These are phyloP conservation scores for Puma concolor DNA, from an alignment of 2,113 vertebrate genomes.

Conservation along the genomic window DNA sequence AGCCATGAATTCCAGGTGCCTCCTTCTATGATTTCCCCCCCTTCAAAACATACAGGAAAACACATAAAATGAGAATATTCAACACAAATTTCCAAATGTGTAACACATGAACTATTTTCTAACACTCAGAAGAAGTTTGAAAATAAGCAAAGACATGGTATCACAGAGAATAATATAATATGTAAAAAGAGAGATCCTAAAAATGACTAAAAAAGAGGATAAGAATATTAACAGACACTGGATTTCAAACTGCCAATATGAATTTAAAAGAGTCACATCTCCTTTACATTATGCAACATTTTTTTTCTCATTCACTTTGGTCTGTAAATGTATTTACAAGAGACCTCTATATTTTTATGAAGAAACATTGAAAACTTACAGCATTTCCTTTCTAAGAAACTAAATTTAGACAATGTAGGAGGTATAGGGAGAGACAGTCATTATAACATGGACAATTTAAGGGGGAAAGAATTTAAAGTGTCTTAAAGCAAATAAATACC, in stretches of 20 bases:
- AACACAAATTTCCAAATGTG: conserved; percentile 3
- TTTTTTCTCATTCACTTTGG: not conserved
- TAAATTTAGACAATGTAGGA: conserved; percentile 59
- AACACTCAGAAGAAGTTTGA: not conserved
- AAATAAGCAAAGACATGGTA: not conserved
- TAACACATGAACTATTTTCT: not conserved
- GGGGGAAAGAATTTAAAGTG: not conserved
- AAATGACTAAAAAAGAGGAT: not conserved
- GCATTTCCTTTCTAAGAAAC: conserved; percentile 31
- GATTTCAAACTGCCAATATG: not conserved
- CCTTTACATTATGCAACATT: not conserved
- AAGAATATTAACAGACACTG: not conserved
- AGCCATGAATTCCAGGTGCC: not conserved
- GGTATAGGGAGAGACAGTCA: not conserved
- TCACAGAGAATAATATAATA: not conserved
- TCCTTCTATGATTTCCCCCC: not conserved
- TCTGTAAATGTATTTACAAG: conserved; percentile 40
- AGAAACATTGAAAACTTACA: conserved; percentile 24
- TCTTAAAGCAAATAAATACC: not conserved
- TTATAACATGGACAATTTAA: not conserved
- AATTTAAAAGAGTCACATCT: conserved; percentile 12
- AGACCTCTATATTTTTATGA: conserved; percentile 27
- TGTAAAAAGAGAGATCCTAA: not conserved
- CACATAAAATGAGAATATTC: not conserved
- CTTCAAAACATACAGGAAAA: not conserved